Conservation (phyloP, 2,113 vertebrate genomes). For the Cyanistes caeruleus region DNA sequence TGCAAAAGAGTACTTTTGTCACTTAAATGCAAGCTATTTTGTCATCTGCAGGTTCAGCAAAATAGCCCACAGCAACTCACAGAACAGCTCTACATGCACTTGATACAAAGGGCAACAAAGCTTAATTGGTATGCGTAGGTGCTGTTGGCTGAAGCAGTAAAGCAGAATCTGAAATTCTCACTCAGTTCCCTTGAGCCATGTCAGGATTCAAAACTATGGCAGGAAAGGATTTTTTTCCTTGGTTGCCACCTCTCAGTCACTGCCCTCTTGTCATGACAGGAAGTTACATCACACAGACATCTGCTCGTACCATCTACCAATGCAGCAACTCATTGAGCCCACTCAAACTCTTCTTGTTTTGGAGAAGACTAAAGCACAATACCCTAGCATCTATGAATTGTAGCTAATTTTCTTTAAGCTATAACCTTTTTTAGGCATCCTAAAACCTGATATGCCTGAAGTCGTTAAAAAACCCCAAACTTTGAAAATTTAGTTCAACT, state of each 20-base stretch:
- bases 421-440: not conserved
- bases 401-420: not conserved
- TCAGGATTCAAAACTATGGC: not conserved
- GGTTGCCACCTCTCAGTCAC: not conserved
- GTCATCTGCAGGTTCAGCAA: not conserved
- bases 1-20: slow-evolving; percentile 43
- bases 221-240: not conserved
- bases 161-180: not conserved
- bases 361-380: not conserved
- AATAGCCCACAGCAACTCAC: not conserved
- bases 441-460: not conserved
- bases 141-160: not conserved
- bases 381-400: not conserved
- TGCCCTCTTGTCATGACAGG: not conserved
- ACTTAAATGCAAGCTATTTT: not conserved
- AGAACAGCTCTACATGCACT: not conserved
- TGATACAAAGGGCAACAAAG: not conserved
- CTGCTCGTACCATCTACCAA: not conserved
- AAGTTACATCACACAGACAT: not conserved
- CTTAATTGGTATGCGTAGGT: not conserved
- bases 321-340: not conserved
- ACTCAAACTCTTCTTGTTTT: not conserved
- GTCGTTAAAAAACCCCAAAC: not conserved
- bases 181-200: not conserved
- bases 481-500: not conserved